Percentiles rank a stretch among this genome's conserved stretches.
Conservation (phyloP, 2,797 vertebrate species). For the Silurus aristotelis region DNA sequence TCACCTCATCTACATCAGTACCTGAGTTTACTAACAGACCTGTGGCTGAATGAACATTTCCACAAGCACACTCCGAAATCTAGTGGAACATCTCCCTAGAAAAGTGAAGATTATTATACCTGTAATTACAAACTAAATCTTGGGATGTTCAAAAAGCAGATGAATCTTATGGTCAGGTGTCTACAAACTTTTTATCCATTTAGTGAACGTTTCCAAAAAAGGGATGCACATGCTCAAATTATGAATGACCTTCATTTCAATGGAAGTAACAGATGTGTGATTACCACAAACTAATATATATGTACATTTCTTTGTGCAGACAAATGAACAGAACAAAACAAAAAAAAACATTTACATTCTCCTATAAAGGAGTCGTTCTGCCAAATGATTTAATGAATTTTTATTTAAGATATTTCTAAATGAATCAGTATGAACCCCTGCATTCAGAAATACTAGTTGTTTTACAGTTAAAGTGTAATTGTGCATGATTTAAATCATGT, state of each 20-base stretch:
- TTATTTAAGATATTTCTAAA: not conserved
- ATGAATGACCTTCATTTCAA: not conserved
- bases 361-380: not conserved
- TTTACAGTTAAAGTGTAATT: not conserved
- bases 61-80: too few relatives aligned
- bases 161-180: too few relatives aligned
- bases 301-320: not conserved
- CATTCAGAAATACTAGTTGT: not conserved
- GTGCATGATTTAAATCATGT: not conserved
- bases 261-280: not conserved
- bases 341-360: not conserved
- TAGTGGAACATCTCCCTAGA: too few relatives aligned
- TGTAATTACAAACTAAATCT: too few relatives aligned
- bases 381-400: not conserved
- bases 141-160: too few relatives aligned
- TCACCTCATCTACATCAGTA: too few relatives aligned
- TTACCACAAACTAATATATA: not conserved
- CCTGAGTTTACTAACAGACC: too few relatives aligned
- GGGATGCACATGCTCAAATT: not conserved
- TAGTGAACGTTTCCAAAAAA: not conserved
- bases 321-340: too few relatives aligned
- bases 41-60: too few relatives aligned
- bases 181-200: too few relatives aligned
- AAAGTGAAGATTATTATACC: too few relatives aligned
- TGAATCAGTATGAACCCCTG: not conserved